Conservation (phyloP, 2,797 vertebrate genomes). For the Danionella dracula region DNA sequence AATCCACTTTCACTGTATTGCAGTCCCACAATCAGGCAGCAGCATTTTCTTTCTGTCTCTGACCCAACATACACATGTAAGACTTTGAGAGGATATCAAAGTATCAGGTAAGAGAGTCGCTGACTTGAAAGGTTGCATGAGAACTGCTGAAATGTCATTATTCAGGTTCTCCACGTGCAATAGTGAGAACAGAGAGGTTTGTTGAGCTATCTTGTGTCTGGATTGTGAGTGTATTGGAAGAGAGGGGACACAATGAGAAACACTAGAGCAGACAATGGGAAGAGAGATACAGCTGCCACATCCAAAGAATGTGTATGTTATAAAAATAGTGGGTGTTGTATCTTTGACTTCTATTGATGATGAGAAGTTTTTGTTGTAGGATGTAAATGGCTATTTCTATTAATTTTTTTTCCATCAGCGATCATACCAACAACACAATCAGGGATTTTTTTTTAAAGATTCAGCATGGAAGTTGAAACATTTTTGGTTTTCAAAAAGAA, state of each 20-base stretch:
- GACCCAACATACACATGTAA: slow-evolving; percentile 2
- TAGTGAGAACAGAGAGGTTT: not conserved
- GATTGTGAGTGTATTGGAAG: not conserved
- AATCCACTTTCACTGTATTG: slow-evolving; percentile 19
- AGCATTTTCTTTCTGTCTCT: slow-evolving; percentile 1
- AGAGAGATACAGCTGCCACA: not conserved
- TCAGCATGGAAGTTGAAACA: too few species aligned
- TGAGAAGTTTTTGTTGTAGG: too few species aligned
- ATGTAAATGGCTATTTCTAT: too few species aligned
- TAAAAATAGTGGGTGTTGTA: too few species aligned
- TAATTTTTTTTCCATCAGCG: too few species aligned
- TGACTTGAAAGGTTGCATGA: slow-evolving; percentile 10
- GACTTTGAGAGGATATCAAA: slow-evolving; percentile 29
- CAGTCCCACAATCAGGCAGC: slow-evolving; percentile 15
- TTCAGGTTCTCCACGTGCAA: slow-evolving; percentile 1
- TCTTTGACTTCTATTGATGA: too few species aligned
- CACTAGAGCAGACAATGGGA: not conserved
- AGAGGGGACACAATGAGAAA: not conserved
- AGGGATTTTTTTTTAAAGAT: too few species aligned
- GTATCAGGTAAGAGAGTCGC: not conserved
- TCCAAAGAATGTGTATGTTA: too few species aligned
- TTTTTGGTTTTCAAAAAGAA: too few species aligned
- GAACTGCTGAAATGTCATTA: slow-evolving; percentile 22
- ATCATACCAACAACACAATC: too few species aligned
- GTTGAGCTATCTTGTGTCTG: not conserved